phyloP scores from a whole-genome alignment of 2,888 invertebrate species.

The Microctonus aethiopoides region DNA sequence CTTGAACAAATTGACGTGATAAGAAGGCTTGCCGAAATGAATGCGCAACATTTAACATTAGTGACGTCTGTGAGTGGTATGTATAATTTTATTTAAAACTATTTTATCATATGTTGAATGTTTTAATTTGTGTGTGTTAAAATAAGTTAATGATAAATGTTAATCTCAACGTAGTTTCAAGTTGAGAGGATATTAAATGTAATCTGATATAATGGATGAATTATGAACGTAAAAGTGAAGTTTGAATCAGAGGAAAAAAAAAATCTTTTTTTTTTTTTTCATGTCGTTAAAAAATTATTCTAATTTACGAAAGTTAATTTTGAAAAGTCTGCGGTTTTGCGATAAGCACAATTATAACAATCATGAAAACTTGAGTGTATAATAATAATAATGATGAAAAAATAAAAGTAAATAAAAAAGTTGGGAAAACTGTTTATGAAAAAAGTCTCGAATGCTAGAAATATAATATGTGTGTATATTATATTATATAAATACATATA shows the following conservation, averaged over 20 bases:
- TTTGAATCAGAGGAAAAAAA: not conserved
- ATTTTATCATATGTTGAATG: no score
- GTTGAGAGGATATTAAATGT: not conserved
- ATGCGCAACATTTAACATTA: conserved; percentile 78
- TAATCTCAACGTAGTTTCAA: not conserved
- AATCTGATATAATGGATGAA: not conserved
- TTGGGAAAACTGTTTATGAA: no score
- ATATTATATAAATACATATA: not conserved
- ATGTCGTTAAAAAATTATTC: conserved; percentile 1
- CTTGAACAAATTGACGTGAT: conserved; percentile 90
- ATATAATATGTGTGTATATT: not conserved
- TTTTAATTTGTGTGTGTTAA: no score
- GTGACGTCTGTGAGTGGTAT: conserved; percentile 73
- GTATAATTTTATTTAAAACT: conserved; percentile 23
- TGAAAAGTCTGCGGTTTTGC: not conserved
- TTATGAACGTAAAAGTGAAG: not conserved
- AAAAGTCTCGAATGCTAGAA: not conserved
- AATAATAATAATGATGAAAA: not conserved
- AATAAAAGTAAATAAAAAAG: not conserved
- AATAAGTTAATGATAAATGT: no score
- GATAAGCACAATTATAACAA: not conserved
- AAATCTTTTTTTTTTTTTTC: not conserved
- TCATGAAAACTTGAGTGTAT: not conserved
- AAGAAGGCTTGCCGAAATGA: conserved; percentile 78
- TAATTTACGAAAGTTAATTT: not conserved